Base-by-base conservation (phyloP, 2,797 vertebrate genomes). In the Astyanax mexicanus region DNA sequence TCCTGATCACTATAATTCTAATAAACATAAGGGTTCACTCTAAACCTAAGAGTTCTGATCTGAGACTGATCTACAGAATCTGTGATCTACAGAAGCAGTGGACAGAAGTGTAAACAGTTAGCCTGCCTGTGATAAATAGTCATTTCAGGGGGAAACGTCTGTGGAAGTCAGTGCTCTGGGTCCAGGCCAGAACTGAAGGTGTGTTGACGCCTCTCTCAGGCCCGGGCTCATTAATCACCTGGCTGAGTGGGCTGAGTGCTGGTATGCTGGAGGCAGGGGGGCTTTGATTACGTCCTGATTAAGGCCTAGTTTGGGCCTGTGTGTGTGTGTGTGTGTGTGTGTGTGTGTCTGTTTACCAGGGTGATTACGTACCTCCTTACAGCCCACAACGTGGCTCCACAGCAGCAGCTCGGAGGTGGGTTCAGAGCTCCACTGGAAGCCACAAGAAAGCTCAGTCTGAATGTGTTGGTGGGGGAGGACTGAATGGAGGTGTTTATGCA, bases 151-250 rank as follows among this genome's bases (percentile, higher is more conserved):
- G 47, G 4, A 52, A 27, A 27, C 27, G 0, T 21, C 3, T 10
- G 7, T 57, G 4, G 60, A 58, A 35, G 1, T 8, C 29, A 32
- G 17, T 2, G 0, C 4, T 37, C 17, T 10, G 1, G 37, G 15
- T 10, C 1, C 15, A 37, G 29, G n/a, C 57, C 29, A 37, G 32
- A 11, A n/a, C 17, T 37, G 57, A 60, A 60, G 32, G 57, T 37
- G 32, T 37, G 57, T 9, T 37, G 32, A 37, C 15, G 27, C 69
- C 74, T 81, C 85, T 87, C 84, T 86, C 78, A 80, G 78, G 67
- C 74, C 77, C 69, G 38, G 86, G 80, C 85, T 89, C 89, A 90
- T 92, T 87, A 89, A 90, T 92, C 89, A 91, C 84, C 77, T 83
- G 85, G 81, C 86, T 87, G 75, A 32, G 54, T 57, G 27, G 54